These are phyloP conservation scores for Pimephales promelas DNA, from an alignment of 2,113 vertebrate species.

Conservation along the genomic window DNA sequence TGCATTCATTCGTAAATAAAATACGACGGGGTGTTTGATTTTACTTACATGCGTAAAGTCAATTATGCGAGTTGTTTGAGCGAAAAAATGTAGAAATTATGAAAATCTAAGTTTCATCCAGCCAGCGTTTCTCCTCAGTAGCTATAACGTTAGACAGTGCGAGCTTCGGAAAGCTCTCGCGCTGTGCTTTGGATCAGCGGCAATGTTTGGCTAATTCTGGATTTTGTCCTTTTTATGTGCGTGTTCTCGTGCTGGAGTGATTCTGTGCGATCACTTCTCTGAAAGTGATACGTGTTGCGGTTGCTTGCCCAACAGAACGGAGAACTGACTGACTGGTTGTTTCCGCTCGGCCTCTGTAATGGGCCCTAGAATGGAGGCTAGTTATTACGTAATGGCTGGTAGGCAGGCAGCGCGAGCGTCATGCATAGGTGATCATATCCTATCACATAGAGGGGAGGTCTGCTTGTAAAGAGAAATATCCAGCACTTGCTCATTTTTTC, in stretches of 20 bases:
- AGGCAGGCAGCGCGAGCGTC: constrained; percentile 19
- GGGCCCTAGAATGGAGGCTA: constrained; percentile 13
- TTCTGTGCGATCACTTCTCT: background rate
- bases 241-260: background rate
- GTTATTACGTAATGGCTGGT: constrained; percentile 57
- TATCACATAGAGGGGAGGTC: constrained; percentile 43
- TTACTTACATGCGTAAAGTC: background rate
- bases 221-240: background rate
- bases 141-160: background rate
- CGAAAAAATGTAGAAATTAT: background rate
- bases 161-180: background rate
- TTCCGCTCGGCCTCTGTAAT: constrained; percentile 8
- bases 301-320: background rate
- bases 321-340: constrained; percentile 30
- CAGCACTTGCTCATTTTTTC: background rate
- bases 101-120: too few species aligned
- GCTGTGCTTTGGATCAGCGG: background rate
- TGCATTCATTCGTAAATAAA: background rate
- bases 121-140: background rate
- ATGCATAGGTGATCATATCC: background rate
- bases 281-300: background rate
- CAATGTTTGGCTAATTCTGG: background rate
- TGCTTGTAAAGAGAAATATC: constrained; percentile 16
- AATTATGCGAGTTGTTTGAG: background rate
- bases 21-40: background rate